Evolutionary conservation across 2,113 vertebrate species (phyloP).

Genomic region (Gavia stellata): DNA sequence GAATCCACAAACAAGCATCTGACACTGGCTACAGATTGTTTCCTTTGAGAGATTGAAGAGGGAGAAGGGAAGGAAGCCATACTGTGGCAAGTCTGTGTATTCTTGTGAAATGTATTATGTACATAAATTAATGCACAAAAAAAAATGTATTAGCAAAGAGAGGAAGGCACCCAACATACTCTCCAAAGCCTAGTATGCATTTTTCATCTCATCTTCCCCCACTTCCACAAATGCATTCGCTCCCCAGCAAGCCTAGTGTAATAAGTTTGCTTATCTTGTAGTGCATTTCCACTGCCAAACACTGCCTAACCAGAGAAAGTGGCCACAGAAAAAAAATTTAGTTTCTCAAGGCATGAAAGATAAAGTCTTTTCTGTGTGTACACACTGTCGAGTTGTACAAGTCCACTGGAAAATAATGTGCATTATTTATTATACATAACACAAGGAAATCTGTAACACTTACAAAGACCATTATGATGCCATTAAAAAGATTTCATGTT

Average conservation of each 20-base stretch:
- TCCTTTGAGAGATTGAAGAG: neutral
- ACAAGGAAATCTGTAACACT: slow-evolving; percentile 64
- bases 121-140: neutral
- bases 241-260: neutral
- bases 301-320: neutral
- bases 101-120: neutral
- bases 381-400: neutral
- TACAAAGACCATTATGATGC: slow-evolving; percentile 64
- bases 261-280: neutral
- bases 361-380: neutral
- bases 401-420: slow-evolving; percentile 55
- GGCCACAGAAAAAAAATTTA: neutral
- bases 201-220: neutral
- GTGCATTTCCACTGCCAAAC: neutral
- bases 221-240: neutral
- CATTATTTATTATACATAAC: slow-evolving; percentile 53
- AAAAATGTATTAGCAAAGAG: neutral
- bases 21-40: neutral
- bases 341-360: neutral
- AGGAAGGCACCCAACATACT: neutral
- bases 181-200: neutral
- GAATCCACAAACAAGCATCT: slow-evolving; percentile 55
- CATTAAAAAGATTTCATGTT: slow-evolving; percentile 66
- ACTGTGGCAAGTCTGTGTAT: neutral
- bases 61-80: neutral